These are phyloP conservation scores for Eledona agricola DNA, from an alignment of 2,888 invertebrate species.

Conservation along the genomic window DNA sequence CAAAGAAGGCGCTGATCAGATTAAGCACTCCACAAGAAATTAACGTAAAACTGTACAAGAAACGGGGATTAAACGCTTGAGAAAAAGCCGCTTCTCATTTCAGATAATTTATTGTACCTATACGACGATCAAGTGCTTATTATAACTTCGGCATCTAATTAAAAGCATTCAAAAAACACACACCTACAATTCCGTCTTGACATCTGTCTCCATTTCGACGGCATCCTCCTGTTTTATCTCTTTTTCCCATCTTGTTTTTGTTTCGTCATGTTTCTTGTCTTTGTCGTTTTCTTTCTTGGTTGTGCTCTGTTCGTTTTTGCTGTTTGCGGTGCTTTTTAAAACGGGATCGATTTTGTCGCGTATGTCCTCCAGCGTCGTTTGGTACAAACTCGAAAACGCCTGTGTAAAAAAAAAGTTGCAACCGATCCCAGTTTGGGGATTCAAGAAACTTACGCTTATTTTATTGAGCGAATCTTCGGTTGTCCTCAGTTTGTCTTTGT, in stretches of 20 bases:
- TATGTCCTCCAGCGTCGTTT: constrained; percentile 71
- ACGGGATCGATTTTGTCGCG: constrained; percentile 71
- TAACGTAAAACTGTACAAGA: too few species aligned
- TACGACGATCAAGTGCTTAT: constrained; percentile 17
- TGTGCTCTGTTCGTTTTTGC: constrained; percentile 50
- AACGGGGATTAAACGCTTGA: too few species aligned
- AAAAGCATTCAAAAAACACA: constrained; percentile 18
- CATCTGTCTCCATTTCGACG: constrained; percentile 26
- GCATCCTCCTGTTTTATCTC: constrained; percentile 50
- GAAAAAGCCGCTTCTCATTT: too few species aligned
- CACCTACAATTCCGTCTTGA: constrained; percentile 28
- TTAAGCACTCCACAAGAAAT: constrained; percentile 3
- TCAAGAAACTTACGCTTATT: constrained; percentile 63
- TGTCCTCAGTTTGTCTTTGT: constrained; percentile 67
- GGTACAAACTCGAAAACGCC: constrained; percentile 75
- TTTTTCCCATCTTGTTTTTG: constrained; percentile 56
- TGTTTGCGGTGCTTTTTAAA: constrained; percentile 54
- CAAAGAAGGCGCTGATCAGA: neutral
- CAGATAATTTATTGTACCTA: constrained; percentile 20
- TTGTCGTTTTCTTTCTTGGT: constrained; percentile 50
- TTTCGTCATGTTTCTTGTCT: constrained; percentile 55
- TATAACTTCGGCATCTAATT: constrained; percentile 8
- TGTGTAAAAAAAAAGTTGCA: constrained; percentile 55
- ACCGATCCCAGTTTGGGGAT: too few species aligned
- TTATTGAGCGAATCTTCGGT: constrained; percentile 68